Base-by-base conservation (phyloP, 2,113 vertebrate genomes). In the Paradoxurus hermaphroditus region DNA sequence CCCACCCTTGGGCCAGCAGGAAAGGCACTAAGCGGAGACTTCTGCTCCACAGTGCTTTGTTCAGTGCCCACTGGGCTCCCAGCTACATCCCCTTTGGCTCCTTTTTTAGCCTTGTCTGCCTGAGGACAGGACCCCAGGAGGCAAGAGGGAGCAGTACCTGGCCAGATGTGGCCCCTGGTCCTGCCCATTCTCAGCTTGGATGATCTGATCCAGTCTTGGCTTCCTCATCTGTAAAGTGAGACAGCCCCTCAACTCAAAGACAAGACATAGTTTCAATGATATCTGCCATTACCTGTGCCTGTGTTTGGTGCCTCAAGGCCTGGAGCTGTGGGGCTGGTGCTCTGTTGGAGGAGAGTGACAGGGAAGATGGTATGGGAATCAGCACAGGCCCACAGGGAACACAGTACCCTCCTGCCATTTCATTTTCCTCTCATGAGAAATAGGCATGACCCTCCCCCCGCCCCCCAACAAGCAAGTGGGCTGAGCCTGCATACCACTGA, bases 261-360 rank as follows among this genome's bases (percentile, higher is more conserved):
- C 67, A 82, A n/a, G 75, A 44, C 21, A 15, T 16, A 5, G 72
- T 77, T 65, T 14, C 34, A 16, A 63, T 5, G 18, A 10, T 59
- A 1, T 25, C 36, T 59, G 41, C 49, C 7, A 1, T 91, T 34
- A 59, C 31, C 12, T 51, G 15, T 5, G 13, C 27, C 41, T 27
- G 1, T 13, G 2, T 41, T 23, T 34, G 41, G 59, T 4, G 0
- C 83, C 21, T 10, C 0, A 1, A 10, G 10, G n/a, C 77, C 31
- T 5, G 7, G 39, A 67, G 15, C n/a, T 14, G 19, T 27, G 34
- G 4, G 63, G 11, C 11, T 67, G 31, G 4, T 31, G 8, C 9
- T 27, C n/a, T 36, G 29, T 49, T 8, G 11, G 36, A 44, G 56
- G 59, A 16, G 25, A 51, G 84, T 63, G 23, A n/a, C 72, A 23